Evolutionary conservation across 2,888 invertebrate genomes (phyloP).

Genomic region (Hemistola chrysoprasaria): DNA sequence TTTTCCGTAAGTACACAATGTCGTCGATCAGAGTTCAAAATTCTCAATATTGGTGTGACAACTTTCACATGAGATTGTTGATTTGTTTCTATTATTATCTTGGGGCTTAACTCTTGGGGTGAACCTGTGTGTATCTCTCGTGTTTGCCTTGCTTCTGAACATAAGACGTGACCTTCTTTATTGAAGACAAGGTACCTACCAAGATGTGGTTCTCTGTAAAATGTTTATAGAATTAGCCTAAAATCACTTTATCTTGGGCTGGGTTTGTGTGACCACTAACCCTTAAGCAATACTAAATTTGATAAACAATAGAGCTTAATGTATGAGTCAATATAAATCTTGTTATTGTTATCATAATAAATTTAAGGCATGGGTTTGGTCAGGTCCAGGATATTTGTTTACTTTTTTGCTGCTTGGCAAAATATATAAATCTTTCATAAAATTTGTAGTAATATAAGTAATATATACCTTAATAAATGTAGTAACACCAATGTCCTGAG

Average conservation of each 20-base stretch:
- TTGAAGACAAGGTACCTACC: slow-evolving; percentile 3
- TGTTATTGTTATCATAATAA: too few species aligned
- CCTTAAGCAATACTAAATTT: neutral
- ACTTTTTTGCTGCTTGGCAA: too few species aligned
- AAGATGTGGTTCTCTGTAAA: slow-evolving; percentile 10
- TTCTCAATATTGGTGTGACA: slow-evolving; percentile 70
- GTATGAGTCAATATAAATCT: too few species aligned
- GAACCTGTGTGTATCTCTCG: slow-evolving; percentile 34
- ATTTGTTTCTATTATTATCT: slow-evolving; percentile 72
- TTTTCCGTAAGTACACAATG: slow-evolving; percentile 94
- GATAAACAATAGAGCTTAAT: slow-evolving; percentile 10
- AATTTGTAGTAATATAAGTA: too few species aligned
- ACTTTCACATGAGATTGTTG: slow-evolving; percentile 74
- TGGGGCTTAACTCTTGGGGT: slow-evolving; percentile 50
- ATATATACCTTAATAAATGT: too few species aligned
- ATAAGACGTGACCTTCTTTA: slow-evolving; percentile 18
- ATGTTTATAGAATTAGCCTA: slow-evolving; percentile 11
- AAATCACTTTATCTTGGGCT: slow-evolving; percentile 9
- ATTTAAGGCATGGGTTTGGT: too few species aligned
- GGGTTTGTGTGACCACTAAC: neutral
- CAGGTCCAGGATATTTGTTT: too few species aligned
- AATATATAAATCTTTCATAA: too few species aligned
- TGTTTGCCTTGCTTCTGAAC: slow-evolving; percentile 14
- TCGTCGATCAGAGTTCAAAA: slow-evolving; percentile 60
- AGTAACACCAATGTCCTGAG: too few species aligned